These are phyloP conservation scores for Phyllotis vaccarum DNA, from an alignment of 2,797 vertebrate genomes.

Conservation along the genomic window DNA sequence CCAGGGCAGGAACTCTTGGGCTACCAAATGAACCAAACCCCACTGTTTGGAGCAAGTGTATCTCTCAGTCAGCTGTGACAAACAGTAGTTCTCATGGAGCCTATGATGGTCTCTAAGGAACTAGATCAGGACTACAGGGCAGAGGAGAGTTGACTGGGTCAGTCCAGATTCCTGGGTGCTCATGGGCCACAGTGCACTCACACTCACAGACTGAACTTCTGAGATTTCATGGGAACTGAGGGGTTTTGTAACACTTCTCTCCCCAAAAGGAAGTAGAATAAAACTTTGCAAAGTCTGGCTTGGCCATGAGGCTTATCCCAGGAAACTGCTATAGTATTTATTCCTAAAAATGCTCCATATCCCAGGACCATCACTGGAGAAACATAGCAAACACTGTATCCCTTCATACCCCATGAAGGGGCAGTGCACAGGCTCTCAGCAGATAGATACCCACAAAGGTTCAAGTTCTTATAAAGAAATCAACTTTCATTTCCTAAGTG, in stretches of 20 bases:
- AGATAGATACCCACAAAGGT: not conserved
- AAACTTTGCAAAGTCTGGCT: not conserved
- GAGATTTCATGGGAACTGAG: not conserved
- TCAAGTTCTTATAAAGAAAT: not conserved
- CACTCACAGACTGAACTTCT: not conserved
- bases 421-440: not conserved
- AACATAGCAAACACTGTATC: not conserved
- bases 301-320: not conserved
- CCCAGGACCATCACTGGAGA: not conserved
- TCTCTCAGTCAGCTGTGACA: not conserved
- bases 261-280: not conserved
- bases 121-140: not conserved
- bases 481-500: not conserved
- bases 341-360: fast-evolving
- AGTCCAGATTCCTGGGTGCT: not conserved
- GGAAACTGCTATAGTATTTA: not conserved
- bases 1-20: not conserved
- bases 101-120: fast-evolving
- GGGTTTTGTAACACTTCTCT: too few species aligned
- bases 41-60: too few species aligned
- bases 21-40: not conserved
- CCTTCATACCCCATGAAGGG: fast-evolving
- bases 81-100: not conserved
- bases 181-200: too few species aligned
- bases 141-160: not conserved